These are phyloP conservation scores for Colossoma macropomum DNA, from an alignment of 2,113 vertebrate genomes.

Conservation along the genomic window DNA sequence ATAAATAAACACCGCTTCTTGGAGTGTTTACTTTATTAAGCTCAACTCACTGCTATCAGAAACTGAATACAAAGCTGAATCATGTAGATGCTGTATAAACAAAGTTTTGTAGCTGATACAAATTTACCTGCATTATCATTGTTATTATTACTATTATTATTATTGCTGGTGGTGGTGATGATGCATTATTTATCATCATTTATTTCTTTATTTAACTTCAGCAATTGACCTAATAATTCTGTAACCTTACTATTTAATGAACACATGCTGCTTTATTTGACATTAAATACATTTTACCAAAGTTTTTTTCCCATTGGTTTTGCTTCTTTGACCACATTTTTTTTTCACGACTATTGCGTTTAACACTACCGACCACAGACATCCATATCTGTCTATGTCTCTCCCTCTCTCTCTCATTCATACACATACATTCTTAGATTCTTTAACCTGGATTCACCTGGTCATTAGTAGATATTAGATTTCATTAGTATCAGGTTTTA, in stretches of 20 bases:
- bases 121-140: no score
- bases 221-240: no score
- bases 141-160: no score
- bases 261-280: not conserved
- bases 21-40: not conserved
- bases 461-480: not conserved
- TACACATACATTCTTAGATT: not conserved
- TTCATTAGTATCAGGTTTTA: not conserved
- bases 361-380: constrained; percentile 48
- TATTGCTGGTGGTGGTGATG: no score
- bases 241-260: no score
- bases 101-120: no score
- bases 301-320: not conserved
- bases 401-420: not conserved
- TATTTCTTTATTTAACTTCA: no score
- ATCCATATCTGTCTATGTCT: not conserved
- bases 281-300: not conserved
- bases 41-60: no score
- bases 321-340: constrained; percentile 31
- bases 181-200: no score
- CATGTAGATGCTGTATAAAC: no score
- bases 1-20: not conserved
- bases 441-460: not conserved
- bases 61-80: no score
- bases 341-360: constrained; percentile 48